Base-by-base conservation (phyloP, 2,797 vertebrate genomes). In the Pyrrhura leucotis region DNA sequence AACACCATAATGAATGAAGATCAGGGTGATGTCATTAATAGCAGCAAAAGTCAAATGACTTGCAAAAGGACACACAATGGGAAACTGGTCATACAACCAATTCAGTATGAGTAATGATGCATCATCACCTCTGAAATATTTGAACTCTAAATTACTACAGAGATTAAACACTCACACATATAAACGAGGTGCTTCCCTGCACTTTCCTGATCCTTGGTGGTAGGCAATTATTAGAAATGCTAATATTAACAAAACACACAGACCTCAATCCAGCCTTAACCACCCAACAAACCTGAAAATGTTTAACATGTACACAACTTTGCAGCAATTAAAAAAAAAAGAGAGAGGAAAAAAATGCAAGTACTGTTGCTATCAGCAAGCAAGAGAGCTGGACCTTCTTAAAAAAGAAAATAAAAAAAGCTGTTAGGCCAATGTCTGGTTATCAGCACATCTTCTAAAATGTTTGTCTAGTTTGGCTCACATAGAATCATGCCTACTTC, bases 381-480 rank as follows among this genome's bases (percentile, higher is more conserved):
- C 8, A 80, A 56, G 26, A 58, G 80, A 68, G 50, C 2, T 40
- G n/a, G 8, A 84, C 69, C 68, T 91, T 83, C 59, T 44, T 53
- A 8, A 6, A 13, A 33, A 20, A 71, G 29, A 62, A 66, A 40
- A 39, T 6, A 67, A 45, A 69, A 33, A 62, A 44, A 39, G 17
- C 14, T 48, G 68, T 72, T n/a, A 51, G 44, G 33, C 12, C n/a
- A 40, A 50, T 39, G 13, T 58, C 56, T 71, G 2, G 1, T 63
- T 93, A 95, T 89, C 61, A 78, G 59, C 37, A 62, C 17, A 78
- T 86, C 85, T 89, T 75, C 68, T 76, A 79, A 94, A 89, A 79
- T 18, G 53, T 68, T 59, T 74, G 31, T 73, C 75, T 74, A 77
- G 40, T 50, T 85, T 72, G 66, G 69, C 53, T 91, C 48, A 53